Evolutionary conservation across 1,140 invertebrate genomes (phyloP).

Genomic region (Pseudachorutes palmiensis): DNA sequence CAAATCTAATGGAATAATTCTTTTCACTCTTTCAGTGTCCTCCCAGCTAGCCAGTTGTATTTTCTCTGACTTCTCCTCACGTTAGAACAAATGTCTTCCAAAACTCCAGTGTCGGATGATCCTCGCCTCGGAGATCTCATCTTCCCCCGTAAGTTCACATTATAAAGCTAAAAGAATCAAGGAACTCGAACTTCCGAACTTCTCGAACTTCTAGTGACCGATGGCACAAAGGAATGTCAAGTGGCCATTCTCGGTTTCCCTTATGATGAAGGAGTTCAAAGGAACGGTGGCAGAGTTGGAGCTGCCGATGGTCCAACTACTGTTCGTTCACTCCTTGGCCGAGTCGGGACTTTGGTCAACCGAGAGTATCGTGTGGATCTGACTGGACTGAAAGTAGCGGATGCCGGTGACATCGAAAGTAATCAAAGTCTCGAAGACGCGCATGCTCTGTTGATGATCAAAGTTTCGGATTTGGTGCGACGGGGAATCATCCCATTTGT

Average conservation of each 20-base stretch:
- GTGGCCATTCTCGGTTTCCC: neutral
- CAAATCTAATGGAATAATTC: no score
- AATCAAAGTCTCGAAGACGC: neutral
- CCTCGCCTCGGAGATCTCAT: neutral
- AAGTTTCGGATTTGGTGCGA: neutral
- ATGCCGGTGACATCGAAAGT: neutral
- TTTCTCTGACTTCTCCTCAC: no score
- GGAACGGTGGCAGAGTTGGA: constrained; percentile 5
- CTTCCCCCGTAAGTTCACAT: neutral
- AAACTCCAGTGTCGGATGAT: no score
- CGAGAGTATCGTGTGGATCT: neutral
- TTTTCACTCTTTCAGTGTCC: no score
- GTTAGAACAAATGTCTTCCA: no score
- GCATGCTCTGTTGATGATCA: neutral
- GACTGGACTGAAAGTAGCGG: neutral
- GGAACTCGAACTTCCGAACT: neutral
- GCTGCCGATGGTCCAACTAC: neutral
- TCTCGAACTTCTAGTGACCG: neutral
- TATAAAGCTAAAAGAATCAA: no score
- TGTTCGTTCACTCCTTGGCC: neutral
- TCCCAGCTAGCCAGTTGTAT: no score
- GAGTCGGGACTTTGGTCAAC: neutral
- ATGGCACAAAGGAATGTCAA: neutral
- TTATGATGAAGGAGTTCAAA: constrained; percentile 2
- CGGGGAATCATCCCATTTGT: neutral